Evolutionary conservation across 2,113 vertebrate species (phyloP), one percentile per base, ranked within the genome.

Genomic region (Glaucidium brasilianum): DNA sequence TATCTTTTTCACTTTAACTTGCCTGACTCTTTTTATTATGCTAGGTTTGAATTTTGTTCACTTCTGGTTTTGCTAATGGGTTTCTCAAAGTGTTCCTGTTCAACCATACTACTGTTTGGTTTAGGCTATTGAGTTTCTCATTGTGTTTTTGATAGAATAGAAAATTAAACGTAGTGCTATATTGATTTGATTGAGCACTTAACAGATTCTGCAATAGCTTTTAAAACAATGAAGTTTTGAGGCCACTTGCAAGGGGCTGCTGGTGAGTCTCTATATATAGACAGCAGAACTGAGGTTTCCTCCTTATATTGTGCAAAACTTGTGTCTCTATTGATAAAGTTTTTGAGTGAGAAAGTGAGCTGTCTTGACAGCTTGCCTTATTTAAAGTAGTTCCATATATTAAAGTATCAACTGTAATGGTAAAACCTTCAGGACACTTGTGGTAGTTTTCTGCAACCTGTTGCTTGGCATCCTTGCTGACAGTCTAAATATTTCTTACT

Each of bases 291-390:
- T 56, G 25, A 60, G 3, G 12, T 15, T 77, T 88, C 11, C 1
- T 47, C 12, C 25, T 88, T 72, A 1, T 49, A 32, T 60, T 0
- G 0, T 60, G 21, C 56, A 60, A 52, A 76, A 14, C 23, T 50
- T 21, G 35, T 68, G 18, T 37, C 45, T 71, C 76, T 30, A 39
- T 39, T 78, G 78, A 25, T 29, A 41, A 50, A 10, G 1, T 4
- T 56, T 64, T 75, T 37, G 8, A 63, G 10, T 64, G 16, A 34
- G 39, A 77, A 77, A 39, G 26, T 60, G 41, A 77, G 6, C 7
- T 88, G 34, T 39, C 47, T 63, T 43, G 26, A 34, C 23, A 8
- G n/a, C n/a, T n/a, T 32, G 22, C 43, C 15, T 63, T 72, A 27
- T 45, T 82, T 87, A 16, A 78, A 72, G 12, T 27, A 35, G 23